Conservation (phyloP, 1,140 invertebrate species). For the Platorchestia sp. region DNA sequence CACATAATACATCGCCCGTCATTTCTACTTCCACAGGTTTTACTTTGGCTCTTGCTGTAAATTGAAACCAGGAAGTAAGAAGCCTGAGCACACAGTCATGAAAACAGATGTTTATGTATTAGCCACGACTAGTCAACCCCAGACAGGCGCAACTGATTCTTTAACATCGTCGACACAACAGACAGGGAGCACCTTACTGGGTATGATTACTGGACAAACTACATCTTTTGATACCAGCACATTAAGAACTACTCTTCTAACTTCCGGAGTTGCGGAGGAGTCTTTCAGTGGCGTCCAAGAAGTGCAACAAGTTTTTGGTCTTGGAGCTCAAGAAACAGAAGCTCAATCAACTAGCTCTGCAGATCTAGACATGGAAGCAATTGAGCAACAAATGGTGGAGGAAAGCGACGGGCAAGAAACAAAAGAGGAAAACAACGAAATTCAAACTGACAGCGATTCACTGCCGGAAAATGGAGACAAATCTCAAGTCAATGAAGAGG, state of each 20-base stretch:
- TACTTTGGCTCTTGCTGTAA: slow-evolving; percentile 91
- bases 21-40: slow-evolving; percentile 74
- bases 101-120: slow-evolving; percentile 29
- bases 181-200: slow-evolving; percentile 14
- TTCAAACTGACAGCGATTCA: not conserved
- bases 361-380: slow-evolving; percentile 32
- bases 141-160: not conserved
- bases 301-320: not conserved
- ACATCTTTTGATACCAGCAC: not conserved
- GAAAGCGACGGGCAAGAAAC: not conserved
- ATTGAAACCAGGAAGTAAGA: slow-evolving; percentile 61
- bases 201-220: not conserved
- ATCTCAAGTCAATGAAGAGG: not conserved
- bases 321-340: not conserved
- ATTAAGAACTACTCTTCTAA: not conserved
- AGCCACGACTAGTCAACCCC: slow-evolving; percentile 2
- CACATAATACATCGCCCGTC: not conserved
- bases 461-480: not conserved
- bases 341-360: not conserved
- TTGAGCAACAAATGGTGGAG: slow-evolving; percentile 37
- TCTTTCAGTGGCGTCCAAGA: not conserved
- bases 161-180: not conserved
- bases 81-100: slow-evolving; percentile 2
- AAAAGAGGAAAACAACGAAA: not conserved
- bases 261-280: not conserved